A percentile compares a stretch with the other conserved stretches of the same genome.
Evolutionary conservation across 2,797 vertebrate genomes (phyloP).

Genomic region (Gadopsis bispinosus): DNA sequence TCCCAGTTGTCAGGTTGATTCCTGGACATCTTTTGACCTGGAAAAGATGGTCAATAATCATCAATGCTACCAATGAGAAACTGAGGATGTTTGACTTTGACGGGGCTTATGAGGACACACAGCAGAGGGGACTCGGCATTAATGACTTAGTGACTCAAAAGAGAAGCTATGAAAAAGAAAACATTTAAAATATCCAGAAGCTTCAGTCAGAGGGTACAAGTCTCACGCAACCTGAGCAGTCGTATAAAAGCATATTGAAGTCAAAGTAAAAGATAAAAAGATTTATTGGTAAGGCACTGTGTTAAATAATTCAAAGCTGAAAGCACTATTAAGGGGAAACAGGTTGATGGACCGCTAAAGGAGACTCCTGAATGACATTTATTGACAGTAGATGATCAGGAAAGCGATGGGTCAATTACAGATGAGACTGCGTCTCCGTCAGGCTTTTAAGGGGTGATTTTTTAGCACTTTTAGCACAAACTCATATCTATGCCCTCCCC

Average conservation of each 20-base stretch:
- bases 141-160: slow-evolving; percentile 48
- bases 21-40: not conserved
- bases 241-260: slow-evolving; percentile 31
- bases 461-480: slow-evolving; percentile 1
- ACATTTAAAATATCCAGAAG: slow-evolving; percentile 17
- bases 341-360: slow-evolving; percentile 14
- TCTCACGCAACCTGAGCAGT: slow-evolving; percentile 11
- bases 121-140: not conserved
- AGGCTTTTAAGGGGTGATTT: slow-evolving; percentile 9
- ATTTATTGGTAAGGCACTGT: slow-evolving; percentile 26
- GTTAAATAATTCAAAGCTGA: slow-evolving; percentile 50
- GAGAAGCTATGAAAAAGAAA: slow-evolving; percentile 34
- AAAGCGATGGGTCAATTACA: slow-evolving; percentile 8
- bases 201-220: slow-evolving; percentile 1
- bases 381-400: not conserved
- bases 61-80: slow-evolving; percentile 15
- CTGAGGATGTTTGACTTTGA: slow-evolving; percentile 23
- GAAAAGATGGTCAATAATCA: too few relatives aligned
- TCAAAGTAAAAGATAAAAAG: slow-evolving; percentile 49
- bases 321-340: slow-evolving; percentile 23
- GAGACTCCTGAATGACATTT: slow-evolving; percentile 16
- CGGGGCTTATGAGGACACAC: slow-evolving; percentile 32
- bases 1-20: not conserved
- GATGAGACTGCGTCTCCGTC: slow-evolving; percentile 1
- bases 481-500: not conserved